Evolutionary conservation across 2,113 vertebrate genomes (phyloP).

Genomic region (Anhinga rufa): DNA sequence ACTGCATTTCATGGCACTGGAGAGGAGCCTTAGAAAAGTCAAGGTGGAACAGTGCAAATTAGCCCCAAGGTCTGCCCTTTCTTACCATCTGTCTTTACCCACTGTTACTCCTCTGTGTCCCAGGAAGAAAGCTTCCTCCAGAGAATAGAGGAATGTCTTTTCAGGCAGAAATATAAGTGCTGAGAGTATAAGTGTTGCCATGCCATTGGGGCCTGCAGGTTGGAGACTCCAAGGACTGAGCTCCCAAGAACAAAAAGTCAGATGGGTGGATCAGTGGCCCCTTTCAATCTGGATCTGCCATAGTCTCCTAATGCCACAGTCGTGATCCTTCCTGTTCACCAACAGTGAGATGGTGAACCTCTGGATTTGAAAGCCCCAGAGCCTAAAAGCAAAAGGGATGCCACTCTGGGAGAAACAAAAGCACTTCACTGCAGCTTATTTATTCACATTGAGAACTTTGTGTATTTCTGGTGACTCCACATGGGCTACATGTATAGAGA

Average conservation of each 20-base stretch:
- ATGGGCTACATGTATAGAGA: neutral
- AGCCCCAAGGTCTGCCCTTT: neutral
- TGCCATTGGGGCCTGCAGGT: neutral
- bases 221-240: neutral
- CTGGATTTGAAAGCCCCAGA: neutral
- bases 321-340: neutral
- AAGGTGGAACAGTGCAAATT: neutral
- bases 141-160: neutral
- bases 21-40: neutral
- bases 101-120: neutral
- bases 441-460: neutral
- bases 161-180: neutral
- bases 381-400: neutral
- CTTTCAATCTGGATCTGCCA: neutral
- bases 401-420: neutral
- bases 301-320: neutral
- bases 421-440: neutral
- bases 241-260: neutral
- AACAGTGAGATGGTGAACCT: neutral
- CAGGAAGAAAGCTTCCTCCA: neutral
- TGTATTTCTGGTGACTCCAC: neutral
- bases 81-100: neutral
- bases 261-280: neutral
- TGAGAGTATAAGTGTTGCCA: neutral
- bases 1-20: neutral